Percentiles rank a stretch among this genome's conserved stretches.
Evolutionary conservation across 2,888 invertebrate species (phyloP).

Genomic region (Acrobasis suavella): DNA sequence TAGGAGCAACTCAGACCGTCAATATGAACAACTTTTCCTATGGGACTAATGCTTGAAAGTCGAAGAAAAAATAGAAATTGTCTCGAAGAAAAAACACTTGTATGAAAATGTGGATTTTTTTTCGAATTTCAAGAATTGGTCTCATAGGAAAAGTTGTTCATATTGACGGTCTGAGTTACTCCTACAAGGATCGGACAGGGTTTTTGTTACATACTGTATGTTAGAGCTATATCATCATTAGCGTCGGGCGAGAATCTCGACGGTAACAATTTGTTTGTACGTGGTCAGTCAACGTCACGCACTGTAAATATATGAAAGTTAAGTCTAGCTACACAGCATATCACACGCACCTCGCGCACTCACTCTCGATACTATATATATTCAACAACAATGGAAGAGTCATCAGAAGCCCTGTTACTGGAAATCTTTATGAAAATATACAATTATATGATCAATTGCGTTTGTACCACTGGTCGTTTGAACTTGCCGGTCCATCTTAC

Average conservation of each 20-base stretch:
- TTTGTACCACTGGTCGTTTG: constrained; percentile 26
- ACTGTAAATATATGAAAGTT: constrained; percentile 53
- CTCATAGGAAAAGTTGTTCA: too few relatives aligned
- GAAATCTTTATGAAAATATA: constrained; percentile 50
- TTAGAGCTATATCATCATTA: not conserved
- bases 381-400: constrained; percentile 74
- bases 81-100: too few relatives aligned
- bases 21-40: too few relatives aligned
- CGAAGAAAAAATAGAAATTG: too few relatives aligned
- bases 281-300: constrained; percentile 40
- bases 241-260: not conserved
- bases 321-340: constrained; percentile 40
- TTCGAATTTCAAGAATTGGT: too few relatives aligned
- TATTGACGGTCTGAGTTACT: too few relatives aligned
- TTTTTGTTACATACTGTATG: too few relatives aligned
- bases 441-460: constrained; percentile 33
- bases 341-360: constrained; percentile 53
- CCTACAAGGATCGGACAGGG: too few relatives aligned
- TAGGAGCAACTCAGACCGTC: too few relatives aligned
- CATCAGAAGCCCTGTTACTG: constrained; percentile 66
- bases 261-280: constrained; percentile 24
- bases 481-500: constrained; percentile 4
- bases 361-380: constrained; percentile 46
- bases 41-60: too few relatives aligned
- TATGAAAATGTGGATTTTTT: too few relatives aligned